phyloP scores from a whole-genome alignment of 2,113 vertebrate genomes.

The Campylorhamphus procurvoides region DNA sequence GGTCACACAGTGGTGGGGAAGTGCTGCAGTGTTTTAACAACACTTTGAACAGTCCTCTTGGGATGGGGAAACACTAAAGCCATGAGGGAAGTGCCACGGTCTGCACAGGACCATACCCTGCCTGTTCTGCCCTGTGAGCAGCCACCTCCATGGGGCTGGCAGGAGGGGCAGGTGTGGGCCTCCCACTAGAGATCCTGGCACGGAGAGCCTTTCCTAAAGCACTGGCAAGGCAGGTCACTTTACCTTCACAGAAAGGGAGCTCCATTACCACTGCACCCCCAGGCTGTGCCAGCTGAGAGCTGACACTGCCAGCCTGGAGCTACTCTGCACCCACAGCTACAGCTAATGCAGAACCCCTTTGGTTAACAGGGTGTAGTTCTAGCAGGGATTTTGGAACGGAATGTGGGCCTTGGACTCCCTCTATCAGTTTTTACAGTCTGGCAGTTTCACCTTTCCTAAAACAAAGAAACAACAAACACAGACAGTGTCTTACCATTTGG shows the following conservation, averaged over 20 bases:
- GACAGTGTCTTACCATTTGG: conserved; percentile 82
- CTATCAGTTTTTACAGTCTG: background rate
- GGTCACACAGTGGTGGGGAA: background rate
- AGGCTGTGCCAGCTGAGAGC: background rate
- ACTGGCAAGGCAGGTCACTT: background rate
- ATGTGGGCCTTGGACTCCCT: background rate
- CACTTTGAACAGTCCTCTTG: background rate
- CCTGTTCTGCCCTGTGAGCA: background rate
- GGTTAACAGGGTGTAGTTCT: background rate
- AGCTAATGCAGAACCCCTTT: background rate
- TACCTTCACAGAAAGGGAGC: background rate
- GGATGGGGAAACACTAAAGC: background rate
- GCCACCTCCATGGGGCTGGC: background rate
- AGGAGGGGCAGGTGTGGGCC: background rate
- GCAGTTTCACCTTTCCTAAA: background rate
- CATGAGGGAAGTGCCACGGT: background rate
- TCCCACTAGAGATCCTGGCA: background rate
- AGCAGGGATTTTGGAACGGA: background rate
- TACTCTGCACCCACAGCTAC: background rate
- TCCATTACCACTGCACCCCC: background rate
- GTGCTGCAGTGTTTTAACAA: background rate
- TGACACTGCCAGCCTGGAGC: background rate
- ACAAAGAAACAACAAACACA: background rate
- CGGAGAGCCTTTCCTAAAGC: background rate
- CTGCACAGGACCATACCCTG: background rate